Conservation (phyloP, 2,113 vertebrate genomes). For the Austrofundulus limnaeus region DNA sequence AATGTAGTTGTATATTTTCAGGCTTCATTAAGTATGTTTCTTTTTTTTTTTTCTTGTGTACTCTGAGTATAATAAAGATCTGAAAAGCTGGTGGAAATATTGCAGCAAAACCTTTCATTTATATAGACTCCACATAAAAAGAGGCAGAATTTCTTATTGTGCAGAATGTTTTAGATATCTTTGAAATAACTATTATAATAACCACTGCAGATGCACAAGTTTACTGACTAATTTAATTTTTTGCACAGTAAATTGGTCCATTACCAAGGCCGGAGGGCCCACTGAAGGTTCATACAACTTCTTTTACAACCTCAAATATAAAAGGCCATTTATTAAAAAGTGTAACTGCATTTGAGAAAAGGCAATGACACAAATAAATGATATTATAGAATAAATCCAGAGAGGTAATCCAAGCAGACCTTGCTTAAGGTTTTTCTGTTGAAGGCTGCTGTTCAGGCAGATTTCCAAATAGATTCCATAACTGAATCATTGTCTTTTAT, state of each 20-base stretch:
- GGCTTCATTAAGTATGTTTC: background rate
- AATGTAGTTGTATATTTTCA: background rate
- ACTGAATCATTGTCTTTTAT: too few relatives aligned
- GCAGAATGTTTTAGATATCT: background rate
- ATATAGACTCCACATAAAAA: background rate
- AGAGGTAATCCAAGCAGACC: background rate
- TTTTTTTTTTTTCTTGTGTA: background rate
- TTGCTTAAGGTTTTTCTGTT: too few relatives aligned
- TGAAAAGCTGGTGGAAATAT: background rate
- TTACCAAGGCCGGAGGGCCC: background rate
- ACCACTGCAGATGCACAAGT: background rate
- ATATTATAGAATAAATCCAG: background rate
- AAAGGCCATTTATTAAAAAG: background rate
- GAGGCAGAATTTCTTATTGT: background rate
- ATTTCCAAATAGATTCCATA: too few relatives aligned
- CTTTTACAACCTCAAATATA: background rate
- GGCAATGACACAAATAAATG: background rate
- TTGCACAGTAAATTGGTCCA: background rate
- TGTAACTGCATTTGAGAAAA: background rate
- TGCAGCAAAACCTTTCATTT: background rate
- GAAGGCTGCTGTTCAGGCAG: too few relatives aligned
- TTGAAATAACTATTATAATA: background rate
- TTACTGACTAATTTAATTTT: background rate
- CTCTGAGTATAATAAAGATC: background rate
- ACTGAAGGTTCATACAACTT: background rate